A percentile compares a stretch with the other conserved stretches of the same genome.
These are phyloP conservation scores for Platichthys flesus DNA, from an alignment of 2,113 vertebrate species.

Conservation along the genomic window DNA sequence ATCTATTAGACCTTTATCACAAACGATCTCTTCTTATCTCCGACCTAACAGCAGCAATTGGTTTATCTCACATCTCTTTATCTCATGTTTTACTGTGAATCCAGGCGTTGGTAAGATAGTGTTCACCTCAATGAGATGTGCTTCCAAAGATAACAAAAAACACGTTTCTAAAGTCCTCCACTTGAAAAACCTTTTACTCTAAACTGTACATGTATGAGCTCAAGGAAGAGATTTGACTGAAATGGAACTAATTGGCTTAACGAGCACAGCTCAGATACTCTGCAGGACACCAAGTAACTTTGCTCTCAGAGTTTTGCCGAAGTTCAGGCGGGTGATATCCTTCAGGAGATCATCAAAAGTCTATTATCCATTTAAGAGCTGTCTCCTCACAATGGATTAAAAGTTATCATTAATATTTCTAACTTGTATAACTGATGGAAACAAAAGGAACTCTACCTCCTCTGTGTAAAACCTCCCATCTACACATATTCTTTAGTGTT, in stretches of 20 bases:
- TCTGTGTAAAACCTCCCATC: too few species aligned
- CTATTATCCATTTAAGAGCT: too few species aligned
- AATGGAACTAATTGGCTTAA: background rate
- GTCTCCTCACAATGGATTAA: background rate
- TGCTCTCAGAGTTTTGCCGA: too few species aligned
- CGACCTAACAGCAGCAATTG: constrained; percentile 17
- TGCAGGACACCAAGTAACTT: too few species aligned
- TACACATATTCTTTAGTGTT: background rate
- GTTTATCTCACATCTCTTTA: constrained; percentile 3
- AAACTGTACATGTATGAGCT: background rate
- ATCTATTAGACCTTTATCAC: constrained; percentile 1
- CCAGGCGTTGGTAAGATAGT: background rate
- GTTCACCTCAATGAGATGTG: background rate
- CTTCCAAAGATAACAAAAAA: background rate
- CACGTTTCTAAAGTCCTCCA: background rate
- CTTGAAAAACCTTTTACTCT: background rate
- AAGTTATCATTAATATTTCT: too few species aligned
- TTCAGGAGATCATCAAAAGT: too few species aligned
- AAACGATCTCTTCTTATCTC: constrained; percentile 25
- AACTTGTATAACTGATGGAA: background rate
- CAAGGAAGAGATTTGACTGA: background rate
- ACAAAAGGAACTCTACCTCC: background rate
- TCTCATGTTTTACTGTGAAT: constrained; percentile 1
- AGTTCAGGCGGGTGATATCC: background rate
- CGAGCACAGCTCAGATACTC: too few species aligned